Evolutionary conservation across 2,888 invertebrate species (phyloP).

Genomic region (Nysson spinosus): DNA sequence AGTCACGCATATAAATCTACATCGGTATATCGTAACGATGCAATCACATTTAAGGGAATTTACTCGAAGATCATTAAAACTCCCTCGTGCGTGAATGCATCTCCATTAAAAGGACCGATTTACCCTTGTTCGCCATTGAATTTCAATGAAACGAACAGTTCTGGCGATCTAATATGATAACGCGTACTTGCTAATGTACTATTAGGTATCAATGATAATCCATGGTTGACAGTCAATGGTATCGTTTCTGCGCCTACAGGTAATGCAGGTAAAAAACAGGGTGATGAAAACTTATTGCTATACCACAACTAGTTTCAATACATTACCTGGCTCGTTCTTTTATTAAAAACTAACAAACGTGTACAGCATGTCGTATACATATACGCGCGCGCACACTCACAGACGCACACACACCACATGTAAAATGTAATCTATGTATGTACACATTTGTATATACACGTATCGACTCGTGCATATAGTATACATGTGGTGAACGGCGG

Average conservation of each 20-base stretch:
- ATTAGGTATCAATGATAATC: constrained; percentile 10
- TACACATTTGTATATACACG: constrained; percentile 1
- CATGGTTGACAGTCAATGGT: constrained; percentile 23
- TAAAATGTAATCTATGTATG: not conserved
- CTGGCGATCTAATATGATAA: constrained; percentile 11
- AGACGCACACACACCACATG: constrained; percentile 7
- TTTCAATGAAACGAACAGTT: constrained; percentile 4
- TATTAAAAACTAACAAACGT: constrained; percentile 36
- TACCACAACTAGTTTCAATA: constrained; percentile 65
- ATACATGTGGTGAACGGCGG: constrained; percentile 1
- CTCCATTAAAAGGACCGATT: no score
- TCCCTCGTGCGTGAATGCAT: not conserved
- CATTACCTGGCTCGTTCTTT: constrained; percentile 71
- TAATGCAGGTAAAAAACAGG: constrained; percentile 39
- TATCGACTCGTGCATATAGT: constrained; percentile 1
- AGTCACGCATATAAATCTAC: no score
- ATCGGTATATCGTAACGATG: no score
- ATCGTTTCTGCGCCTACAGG: constrained; percentile 36
- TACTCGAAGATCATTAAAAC: no score
- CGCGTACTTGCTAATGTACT: constrained; percentile 2
- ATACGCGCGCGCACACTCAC: constrained; percentile 7
- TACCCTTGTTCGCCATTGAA: not conserved
- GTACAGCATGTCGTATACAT: constrained; percentile 23
- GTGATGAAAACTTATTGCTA: constrained; percentile 57
- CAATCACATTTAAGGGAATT: no score